Conservation (phyloP, 2,113 vertebrate genomes). For the Emydura subglobosa region DNA sequence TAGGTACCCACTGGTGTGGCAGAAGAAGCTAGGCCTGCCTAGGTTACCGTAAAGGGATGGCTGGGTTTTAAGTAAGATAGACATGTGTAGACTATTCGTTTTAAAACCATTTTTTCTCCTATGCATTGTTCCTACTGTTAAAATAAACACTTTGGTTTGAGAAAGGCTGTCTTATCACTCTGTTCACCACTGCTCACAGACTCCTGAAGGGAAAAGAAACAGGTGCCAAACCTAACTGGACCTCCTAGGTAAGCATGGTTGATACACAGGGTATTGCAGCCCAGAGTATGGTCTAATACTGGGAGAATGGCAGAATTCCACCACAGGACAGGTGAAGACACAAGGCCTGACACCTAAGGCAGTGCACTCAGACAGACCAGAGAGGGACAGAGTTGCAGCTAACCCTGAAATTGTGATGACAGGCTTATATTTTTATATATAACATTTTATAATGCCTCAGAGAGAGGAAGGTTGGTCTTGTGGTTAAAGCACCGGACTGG, state of each 20-base stretch:
- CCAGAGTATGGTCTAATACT: not conserved
- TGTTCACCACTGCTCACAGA: not conserved
- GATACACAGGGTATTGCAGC: not conserved
- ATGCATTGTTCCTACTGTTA: not conserved
- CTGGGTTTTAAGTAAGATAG: not conserved
- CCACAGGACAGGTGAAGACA: not conserved
- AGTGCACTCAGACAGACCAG: not conserved
- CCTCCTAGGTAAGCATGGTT: not conserved
- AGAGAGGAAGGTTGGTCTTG: not conserved
- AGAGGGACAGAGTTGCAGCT: not conserved
- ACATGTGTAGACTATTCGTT: not conserved
- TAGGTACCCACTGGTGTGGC: not conserved
- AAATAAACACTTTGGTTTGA: not conserved
- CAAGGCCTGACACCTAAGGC: not conserved
- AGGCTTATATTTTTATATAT: not conserved
- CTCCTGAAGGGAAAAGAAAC: not conserved
- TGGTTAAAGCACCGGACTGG: not conserved
- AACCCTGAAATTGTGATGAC: not conserved
- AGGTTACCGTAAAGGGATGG: not conserved
- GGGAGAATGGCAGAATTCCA: not conserved
- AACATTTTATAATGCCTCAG: not conserved
- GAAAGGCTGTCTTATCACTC: not conserved
- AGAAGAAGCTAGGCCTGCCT: not conserved
- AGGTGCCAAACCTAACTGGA: not conserved
- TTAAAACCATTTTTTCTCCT: not conserved